Percentiles rank a stretch among this genome's conserved stretches.
Evolutionary conservation across 2,797 vertebrate species (phyloP).

Genomic region (Iguana delicatissima): DNA sequence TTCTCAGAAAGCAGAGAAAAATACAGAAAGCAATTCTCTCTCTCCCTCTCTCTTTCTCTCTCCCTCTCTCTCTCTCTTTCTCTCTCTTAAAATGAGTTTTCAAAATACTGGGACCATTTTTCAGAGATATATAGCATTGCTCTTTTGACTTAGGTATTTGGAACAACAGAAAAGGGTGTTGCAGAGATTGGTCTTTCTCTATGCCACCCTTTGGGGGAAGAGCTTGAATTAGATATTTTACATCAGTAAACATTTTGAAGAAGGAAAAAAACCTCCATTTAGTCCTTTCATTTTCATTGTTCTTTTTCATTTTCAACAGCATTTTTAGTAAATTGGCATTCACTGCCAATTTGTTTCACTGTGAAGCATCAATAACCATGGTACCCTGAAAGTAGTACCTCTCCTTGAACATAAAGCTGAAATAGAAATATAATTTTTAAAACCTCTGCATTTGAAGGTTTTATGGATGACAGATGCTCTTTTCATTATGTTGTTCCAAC

Average conservation of each 20-base stretch:
- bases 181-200: not conserved
- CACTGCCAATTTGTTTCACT: slow-evolving; percentile 31
- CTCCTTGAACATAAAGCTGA: slow-evolving; percentile 48
- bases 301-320: slow-evolving; percentile 28
- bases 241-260: slow-evolving; percentile 20
- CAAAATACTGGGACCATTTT: not conserved
- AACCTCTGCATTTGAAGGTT: slow-evolving; percentile 38
- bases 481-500: slow-evolving; percentile 41
- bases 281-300: slow-evolving; percentile 16
- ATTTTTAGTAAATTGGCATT: slow-evolving; percentile 33
- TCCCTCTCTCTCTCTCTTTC: too few relatives aligned
- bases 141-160: not conserved
- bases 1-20: not conserved
- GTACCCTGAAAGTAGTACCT: slow-evolving; percentile 32
- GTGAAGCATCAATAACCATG: slow-evolving; percentile 28
- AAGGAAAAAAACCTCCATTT: not conserved
- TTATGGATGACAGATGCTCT: slow-evolving; percentile 39
- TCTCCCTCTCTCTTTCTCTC: too few relatives aligned
- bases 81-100: not conserved
- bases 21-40: not conserved
- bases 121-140: not conserved
- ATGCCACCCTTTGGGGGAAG: not conserved
- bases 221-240: slow-evolving; percentile 29
- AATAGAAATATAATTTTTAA: slow-evolving; percentile 53
- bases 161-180: not conserved